Evolutionary conservation across 2,888 invertebrate species (phyloP).

Genomic region (Cataglyphis albicans): DNA sequence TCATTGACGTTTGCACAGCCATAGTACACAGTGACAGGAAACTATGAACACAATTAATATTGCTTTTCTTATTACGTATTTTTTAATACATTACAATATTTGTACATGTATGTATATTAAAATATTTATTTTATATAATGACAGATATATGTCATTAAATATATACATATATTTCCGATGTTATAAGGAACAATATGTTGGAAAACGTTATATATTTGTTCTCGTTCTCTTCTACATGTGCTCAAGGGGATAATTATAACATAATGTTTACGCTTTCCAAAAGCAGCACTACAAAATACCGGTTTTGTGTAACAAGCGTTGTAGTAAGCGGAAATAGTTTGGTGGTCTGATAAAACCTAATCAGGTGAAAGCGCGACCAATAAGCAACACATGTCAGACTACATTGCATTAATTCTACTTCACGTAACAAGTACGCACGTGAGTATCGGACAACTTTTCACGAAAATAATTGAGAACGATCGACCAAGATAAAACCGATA

Average conservation of each 20-base stretch:
- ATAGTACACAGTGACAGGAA: neutral
- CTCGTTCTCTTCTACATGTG: neutral
- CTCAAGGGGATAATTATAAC: constrained; percentile 20
- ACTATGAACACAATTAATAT: neutral
- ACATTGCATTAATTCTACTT: constrained; percentile 62
- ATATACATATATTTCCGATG: neutral
- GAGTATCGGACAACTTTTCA: constrained; percentile 61
- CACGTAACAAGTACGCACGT: constrained; percentile 56
- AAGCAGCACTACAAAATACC: constrained; percentile 16
- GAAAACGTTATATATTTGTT: neutral
- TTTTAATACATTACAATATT: neutral
- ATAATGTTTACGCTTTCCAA: constrained; percentile 27
- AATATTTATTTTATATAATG: neutral
- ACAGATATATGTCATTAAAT: too few relatives aligned
- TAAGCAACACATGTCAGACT: constrained; percentile 65
- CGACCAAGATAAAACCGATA: constrained; percentile 74
- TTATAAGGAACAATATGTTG: neutral
- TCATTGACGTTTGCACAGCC: constrained; percentile 18
- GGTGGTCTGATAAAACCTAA: constrained; percentile 68
- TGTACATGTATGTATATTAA: neutral
- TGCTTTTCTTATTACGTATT: neutral
- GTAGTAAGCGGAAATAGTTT: constrained; percentile 57
- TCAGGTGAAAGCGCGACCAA: constrained; percentile 71
- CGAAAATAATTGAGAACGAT: constrained; percentile 76
- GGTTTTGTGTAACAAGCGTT: constrained; percentile 30